Percentiles rank a stretch among this genome's conserved stretches.
Conservation (phyloP, 2,888 invertebrate species). For the Pollenia labialis region DNA sequence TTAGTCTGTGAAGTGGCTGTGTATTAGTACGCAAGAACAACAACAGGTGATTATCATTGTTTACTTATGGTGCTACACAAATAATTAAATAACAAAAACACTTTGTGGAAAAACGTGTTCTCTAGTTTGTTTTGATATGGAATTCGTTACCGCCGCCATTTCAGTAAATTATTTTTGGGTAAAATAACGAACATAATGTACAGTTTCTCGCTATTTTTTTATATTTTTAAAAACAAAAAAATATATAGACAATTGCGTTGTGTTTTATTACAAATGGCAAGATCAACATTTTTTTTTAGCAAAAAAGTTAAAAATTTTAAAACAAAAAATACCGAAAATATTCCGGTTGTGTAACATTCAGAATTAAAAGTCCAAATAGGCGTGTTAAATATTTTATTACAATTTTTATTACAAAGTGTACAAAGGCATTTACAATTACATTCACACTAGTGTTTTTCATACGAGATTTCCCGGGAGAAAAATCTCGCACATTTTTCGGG, state of each 20-base stretch:
- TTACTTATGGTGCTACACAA: slow-evolving; percentile 4
- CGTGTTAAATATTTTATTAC: too few species aligned
- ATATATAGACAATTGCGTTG: slow-evolving; percentile 20
- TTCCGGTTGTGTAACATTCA: not conserved
- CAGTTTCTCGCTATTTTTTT: slow-evolving; percentile 38
- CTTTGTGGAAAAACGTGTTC: slow-evolving; percentile 46
- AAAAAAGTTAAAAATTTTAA: not conserved
- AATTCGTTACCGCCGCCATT: slow-evolving; percentile 31
- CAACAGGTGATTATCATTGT: slow-evolving; percentile 28
- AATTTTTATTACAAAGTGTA: too few species aligned
- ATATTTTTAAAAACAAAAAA: slow-evolving; percentile 6
- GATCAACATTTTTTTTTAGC: not conserved
- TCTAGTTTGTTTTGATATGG: slow-evolving; percentile 58
- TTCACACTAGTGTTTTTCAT: too few species aligned
- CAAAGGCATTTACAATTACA: too few species aligned
- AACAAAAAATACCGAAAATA: not conserved
- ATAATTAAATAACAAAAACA: not conserved
- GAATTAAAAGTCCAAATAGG: not conserved
- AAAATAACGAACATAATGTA: slow-evolving; percentile 38
- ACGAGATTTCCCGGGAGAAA: too few species aligned
- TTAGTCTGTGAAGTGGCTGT: not conserved
- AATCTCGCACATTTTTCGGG: too few species aligned
- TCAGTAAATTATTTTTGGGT: slow-evolving; percentile 36
- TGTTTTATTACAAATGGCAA: slow-evolving; percentile 6
- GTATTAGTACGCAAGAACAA: slow-evolving; percentile 32